These are phyloP conservation scores for Coboldia fuscipes DNA, from an alignment of 1,140 invertebrate species.

Conservation along the genomic window DNA sequence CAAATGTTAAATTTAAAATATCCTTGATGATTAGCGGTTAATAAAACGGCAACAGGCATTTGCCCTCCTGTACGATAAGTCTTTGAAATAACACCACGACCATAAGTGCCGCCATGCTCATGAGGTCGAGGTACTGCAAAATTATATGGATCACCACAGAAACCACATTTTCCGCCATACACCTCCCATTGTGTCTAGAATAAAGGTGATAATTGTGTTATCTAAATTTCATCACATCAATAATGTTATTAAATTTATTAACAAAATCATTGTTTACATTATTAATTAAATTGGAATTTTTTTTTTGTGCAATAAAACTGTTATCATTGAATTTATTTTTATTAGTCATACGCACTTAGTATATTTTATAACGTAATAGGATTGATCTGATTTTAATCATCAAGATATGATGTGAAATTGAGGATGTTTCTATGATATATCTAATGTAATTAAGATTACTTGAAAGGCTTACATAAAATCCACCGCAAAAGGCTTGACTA, in stretches of 20 bases:
- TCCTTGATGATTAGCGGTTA: conserved; percentile 32
- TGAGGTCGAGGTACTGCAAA: conserved; percentile 28
- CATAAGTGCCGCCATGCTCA: conserved; percentile 37
- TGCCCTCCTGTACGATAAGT: conserved; percentile 16
- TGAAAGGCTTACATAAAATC: conserved; percentile 24
- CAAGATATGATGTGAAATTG: too few relatives aligned
- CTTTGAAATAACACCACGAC: conserved; percentile 27
- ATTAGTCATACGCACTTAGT: too few relatives aligned
- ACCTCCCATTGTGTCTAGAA: conserved; percentile 20
- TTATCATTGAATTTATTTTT: too few relatives aligned
- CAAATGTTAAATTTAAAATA: conserved; percentile 33
- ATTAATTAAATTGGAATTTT: too few relatives aligned
- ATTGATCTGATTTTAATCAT: too few relatives aligned
- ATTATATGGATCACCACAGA: conserved; percentile 32
- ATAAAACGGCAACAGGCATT: conserved; percentile 19
- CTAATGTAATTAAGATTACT: too few relatives aligned
- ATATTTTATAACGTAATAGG: too few relatives aligned
- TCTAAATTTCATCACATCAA: too few relatives aligned
- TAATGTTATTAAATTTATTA: too few relatives aligned
- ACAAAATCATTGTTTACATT: too few relatives aligned
- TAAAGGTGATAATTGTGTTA: conserved; percentile 1
- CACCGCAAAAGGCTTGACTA: conserved; percentile 44
- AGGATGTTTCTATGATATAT: too few relatives aligned
- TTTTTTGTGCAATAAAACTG: too few relatives aligned
- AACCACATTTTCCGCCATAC: conserved; percentile 31